phyloP scores from a whole-genome alignment of 2,113 vertebrate species.

The Egretta garzetta region DNA sequence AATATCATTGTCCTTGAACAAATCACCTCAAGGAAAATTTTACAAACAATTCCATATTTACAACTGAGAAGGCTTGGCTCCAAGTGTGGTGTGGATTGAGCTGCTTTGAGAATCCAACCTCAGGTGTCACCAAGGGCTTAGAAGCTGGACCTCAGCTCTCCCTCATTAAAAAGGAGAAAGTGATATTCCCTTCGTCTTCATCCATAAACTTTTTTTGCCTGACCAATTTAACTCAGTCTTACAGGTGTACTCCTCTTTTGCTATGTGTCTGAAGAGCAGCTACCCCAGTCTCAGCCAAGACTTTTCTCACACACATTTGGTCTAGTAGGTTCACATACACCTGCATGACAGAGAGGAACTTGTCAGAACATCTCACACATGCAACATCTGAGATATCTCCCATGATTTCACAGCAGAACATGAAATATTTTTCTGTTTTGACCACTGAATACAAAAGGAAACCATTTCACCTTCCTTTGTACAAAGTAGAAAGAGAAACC shows the following conservation, averaged over 20 bases:
- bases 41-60: not conserved
- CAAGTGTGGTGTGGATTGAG: not conserved
- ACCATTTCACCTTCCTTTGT: not conserved
- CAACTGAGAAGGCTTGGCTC: not conserved
- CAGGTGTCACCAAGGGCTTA: not conserved
- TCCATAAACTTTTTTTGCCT: not conserved
- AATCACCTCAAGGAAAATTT: not conserved
- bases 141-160: not conserved
- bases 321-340: not conserved
- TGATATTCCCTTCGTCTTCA: not conserved
- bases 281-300: not conserved
- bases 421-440: not conserved
- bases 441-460: fast-evolving
- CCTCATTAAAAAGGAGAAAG: not conserved
- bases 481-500: not conserved
- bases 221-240: not conserved
- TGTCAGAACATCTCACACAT: not conserved
- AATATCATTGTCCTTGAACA: not conserved
- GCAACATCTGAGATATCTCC: not conserved
- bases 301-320: not conserved
- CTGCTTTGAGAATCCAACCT: not conserved
- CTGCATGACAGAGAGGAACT: not conserved
- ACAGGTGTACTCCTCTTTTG: not conserved
- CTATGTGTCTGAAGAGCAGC: not conserved
- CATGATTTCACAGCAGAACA: not conserved